Percentiles rank a stretch among this genome's conserved stretches.
These are phyloP conservation scores for Pteronotus mesoamericanus DNA, from an alignment of 2,797 vertebrate genomes.

Conservation along the genomic window DNA sequence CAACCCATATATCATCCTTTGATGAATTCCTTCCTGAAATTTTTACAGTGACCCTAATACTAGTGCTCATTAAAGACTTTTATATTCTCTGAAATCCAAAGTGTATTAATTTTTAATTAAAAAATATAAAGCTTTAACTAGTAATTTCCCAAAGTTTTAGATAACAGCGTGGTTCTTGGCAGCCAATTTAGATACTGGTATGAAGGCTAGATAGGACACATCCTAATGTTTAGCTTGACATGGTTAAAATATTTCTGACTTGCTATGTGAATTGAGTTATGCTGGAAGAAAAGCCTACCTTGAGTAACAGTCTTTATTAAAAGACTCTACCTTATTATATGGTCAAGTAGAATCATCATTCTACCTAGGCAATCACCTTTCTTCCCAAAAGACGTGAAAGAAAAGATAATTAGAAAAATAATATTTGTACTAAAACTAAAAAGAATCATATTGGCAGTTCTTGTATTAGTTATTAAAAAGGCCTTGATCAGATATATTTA, in stretches of 20 bases:
- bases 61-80: slow-evolving; percentile 29
- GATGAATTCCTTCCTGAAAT: slow-evolving; percentile 27
- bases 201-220: not conserved
- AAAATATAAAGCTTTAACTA: slow-evolving; percentile 23
- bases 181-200: not conserved
- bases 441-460: not conserved
- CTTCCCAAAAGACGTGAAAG: not conserved
- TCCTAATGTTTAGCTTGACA: not conserved
- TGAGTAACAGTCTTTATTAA: not conserved
- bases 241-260: not conserved
- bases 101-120: slow-evolving; percentile 27
- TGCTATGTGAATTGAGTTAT: not conserved
- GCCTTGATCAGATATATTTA: not conserved
- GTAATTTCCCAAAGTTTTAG: slow-evolving; percentile 42
- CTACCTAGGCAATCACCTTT: not conserved
- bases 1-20: not conserved
- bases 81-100: not conserved
- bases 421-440: not conserved
- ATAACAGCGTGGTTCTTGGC: not conserved
- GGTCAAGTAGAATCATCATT: not conserved
- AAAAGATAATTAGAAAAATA: not conserved
- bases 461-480: not conserved
- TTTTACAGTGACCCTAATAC: slow-evolving; percentile 30
- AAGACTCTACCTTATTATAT: not conserved
- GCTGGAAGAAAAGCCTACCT: not conserved